phyloP scores from a whole-genome alignment of 2,113 vertebrate species.

The Ailurus styani region DNA sequence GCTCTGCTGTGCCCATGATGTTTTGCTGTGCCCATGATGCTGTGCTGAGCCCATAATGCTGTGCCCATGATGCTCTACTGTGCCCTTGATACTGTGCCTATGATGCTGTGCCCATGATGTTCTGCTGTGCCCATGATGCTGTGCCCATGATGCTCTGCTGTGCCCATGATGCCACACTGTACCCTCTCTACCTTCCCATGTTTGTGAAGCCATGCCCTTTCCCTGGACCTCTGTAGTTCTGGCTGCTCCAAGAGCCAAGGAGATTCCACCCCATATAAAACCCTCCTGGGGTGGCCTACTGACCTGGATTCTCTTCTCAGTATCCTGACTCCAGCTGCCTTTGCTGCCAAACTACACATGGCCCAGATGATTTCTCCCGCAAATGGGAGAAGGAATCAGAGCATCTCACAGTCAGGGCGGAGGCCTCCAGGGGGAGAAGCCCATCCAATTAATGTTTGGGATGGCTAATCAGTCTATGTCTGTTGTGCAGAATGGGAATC shows the following conservation, averaged over 20 bases:
- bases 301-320: slow-evolving; percentile 62
- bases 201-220: neutral
- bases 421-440: neutral
- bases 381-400: neutral
- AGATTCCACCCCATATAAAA: slow-evolving; percentile 16
- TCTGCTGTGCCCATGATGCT: neutral
- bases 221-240: neutral
- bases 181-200: neutral
- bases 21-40: neutral
- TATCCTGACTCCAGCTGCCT: slow-evolving; percentile 18
- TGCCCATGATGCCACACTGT: neutral
- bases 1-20: accelerated
- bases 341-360: slow-evolving; percentile 15
- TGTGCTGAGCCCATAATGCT: neutral
- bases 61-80: neutral
- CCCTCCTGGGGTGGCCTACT: slow-evolving; percentile 42
- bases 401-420: neutral
- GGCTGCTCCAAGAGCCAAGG: neutral
- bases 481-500: neutral
- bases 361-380: slow-evolving; percentile 17
- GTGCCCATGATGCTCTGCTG: neutral
- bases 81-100: neutral
- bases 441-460: too few species aligned
- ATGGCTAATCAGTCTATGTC: neutral
- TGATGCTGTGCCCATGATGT: neutral